Evolutionary conservation across 1,140 invertebrate species (phyloP).

Genomic region (Bombyx mori): DNA sequence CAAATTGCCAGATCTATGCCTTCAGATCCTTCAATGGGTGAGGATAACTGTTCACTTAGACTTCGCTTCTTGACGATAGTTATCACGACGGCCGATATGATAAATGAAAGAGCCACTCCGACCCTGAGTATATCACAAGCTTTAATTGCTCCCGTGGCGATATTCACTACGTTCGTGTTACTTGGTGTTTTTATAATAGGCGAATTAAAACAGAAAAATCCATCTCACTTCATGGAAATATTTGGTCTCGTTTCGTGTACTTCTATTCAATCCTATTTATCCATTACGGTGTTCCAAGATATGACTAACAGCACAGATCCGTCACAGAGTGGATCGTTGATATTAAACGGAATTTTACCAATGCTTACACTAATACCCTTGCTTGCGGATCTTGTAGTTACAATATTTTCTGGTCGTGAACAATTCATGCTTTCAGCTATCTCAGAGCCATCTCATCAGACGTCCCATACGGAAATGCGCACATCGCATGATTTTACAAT

Average conservation of each 20-base stretch:
- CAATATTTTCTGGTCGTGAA: conserved; percentile 28
- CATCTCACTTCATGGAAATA: conserved; percentile 37
- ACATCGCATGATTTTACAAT: conserved; percentile 1
- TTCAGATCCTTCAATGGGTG: conserved; percentile 33
- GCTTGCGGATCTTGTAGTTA: conserved; percentile 32
- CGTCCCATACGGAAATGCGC: conserved; percentile 1
- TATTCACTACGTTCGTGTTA: conserved; percentile 42
- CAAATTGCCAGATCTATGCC: conserved; percentile 3
- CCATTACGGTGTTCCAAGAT: conserved; percentile 35
- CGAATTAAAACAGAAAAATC: conserved; percentile 11
- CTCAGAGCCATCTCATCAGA: not conserved
- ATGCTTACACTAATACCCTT: conserved; percentile 38
- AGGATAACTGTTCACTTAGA: conserved; percentile 29
- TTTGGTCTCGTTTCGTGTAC: conserved; percentile 36
- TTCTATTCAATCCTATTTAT: conserved; percentile 26
- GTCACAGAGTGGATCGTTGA: conserved; percentile 22
- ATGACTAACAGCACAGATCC: conserved; percentile 13
- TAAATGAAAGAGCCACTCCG: conserved; percentile 38
- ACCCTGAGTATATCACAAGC: conserved; percentile 34
- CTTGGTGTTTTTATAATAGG: conserved; percentile 31
- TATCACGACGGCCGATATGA: conserved; percentile 41
- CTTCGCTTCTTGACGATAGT: conserved; percentile 39
- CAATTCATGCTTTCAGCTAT: conserved; percentile 10
- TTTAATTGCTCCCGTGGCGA: conserved; percentile 30
- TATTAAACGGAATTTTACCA: conserved; percentile 46